Evolutionary conservation across 2,113 vertebrate species (phyloP), one percentile per base, ranked within the genome.

Genomic region (Mesembrinibis cayennensis): DNA sequence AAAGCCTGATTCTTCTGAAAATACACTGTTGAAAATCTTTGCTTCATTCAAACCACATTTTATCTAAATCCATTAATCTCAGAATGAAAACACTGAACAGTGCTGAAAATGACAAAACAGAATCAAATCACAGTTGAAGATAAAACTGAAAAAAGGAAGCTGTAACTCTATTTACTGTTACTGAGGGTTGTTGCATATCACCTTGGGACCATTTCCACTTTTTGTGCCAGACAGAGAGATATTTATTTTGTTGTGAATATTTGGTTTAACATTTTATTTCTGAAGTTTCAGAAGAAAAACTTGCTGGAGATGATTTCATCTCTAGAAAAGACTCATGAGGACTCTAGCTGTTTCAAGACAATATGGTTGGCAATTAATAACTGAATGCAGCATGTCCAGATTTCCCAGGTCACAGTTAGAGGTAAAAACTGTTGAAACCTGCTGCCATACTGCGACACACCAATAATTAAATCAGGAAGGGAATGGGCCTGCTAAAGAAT

Each of bases 271-370:
- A 36, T 32, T 93, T 90, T 78, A 53, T 21, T 82, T 94, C 53
- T 53, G 29, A 87, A 96, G 22, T 78, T 63, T 78, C 69, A 87
- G 55, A 95, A 92, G 21, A 86, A 88, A 77, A 92, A 77, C 23
- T 30, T 90, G 14, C 44, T 72, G 26, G 22, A 77, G 32, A 83
- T 5, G 1, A 63, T 50, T 92, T 82, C 10, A 38, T 85, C 17
- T 80, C 36, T 70, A 34, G 49, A 89, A 88, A 90, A 90, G 19
- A 17, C 36, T 81, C 50, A n/a, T 0, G 0, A 90, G 34, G 22
- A 86, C 10, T 50, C 27, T 53, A 65, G 3, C 19, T 76, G 13
- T 56, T 89, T 89, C 50, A 66, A 66, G 49, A 62, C 40, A 53
- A 49, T 17, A 45, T 34, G 4, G 3, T 65, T 52, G 36, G 27